phyloP scores from a whole-genome alignment of 2,113 vertebrate species.

The Suncus etruscus region DNA sequence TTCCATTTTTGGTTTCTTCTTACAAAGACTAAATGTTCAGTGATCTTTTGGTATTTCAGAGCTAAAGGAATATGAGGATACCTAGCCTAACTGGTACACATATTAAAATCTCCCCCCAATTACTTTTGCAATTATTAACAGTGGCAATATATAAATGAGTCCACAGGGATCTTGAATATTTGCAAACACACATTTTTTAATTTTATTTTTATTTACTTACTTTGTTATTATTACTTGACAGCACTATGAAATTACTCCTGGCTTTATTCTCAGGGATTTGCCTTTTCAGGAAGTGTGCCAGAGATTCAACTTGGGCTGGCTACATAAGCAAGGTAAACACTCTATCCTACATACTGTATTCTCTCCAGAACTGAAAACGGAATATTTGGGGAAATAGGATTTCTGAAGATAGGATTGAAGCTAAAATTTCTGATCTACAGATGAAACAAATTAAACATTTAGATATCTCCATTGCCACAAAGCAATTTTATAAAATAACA shows the following conservation, averaged over 20 bases:
- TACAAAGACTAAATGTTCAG: background rate
- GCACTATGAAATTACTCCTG: too few species aligned
- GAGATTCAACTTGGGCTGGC: too few species aligned
- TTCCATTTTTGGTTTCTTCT: background rate
- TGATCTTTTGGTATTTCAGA: background rate
- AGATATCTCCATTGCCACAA: background rate
- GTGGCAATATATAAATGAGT: background rate
- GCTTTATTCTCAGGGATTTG: too few species aligned
- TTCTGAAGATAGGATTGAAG: background rate
- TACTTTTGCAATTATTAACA: background rate
- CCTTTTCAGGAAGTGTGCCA: too few species aligned
- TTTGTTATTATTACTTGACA: too few species aligned
- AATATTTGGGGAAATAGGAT: background rate
- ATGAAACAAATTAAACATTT: background rate
- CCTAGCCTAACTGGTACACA: background rate
- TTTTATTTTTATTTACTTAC: too few species aligned
- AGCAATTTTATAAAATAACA: background rate
- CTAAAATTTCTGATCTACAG: background rate
- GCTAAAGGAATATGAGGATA: background rate
- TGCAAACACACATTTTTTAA: too few species aligned
- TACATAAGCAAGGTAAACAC: too few species aligned
- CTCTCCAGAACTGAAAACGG: too few species aligned
- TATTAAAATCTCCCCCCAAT: background rate
- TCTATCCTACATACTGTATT: too few species aligned
- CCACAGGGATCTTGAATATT: background rate